phyloP scores from a whole-genome alignment of 1,140 invertebrate genomes.

The Drosophila nigrodunni region DNA sequence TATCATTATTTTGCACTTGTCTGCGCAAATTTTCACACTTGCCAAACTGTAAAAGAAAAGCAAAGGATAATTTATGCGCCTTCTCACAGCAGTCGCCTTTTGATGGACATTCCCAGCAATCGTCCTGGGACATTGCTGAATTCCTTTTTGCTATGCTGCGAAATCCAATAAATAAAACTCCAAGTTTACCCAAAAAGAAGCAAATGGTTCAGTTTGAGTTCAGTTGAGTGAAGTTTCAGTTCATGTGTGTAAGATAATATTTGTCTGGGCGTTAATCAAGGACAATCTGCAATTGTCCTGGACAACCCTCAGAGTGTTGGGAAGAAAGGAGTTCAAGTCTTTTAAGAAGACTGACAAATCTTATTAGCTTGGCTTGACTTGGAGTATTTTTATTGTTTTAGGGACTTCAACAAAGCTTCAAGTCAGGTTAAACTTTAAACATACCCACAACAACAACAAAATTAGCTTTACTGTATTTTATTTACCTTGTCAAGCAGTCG shows the following conservation, averaged over 20 bases:
- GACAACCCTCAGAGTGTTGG: constrained; percentile 1
- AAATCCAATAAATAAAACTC: constrained; percentile 74
- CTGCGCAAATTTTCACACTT: constrained; percentile 77
- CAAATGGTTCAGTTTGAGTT: constrained; percentile 2
- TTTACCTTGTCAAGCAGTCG: background rate
- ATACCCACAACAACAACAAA: background rate
- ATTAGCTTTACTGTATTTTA: constrained; percentile 7
- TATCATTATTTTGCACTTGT: constrained; percentile 83
- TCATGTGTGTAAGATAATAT: constrained; percentile 71
- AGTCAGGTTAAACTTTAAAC: too few relatives aligned
- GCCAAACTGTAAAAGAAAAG: constrained; percentile 32
- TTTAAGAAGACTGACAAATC: background rate
- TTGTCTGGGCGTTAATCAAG: constrained; percentile 56
- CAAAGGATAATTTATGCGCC: constrained; percentile 78
- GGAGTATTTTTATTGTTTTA: background rate
- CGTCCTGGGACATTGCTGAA: constrained; percentile 45
- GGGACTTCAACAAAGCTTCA: background rate
- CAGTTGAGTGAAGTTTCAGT: constrained; percentile 7
- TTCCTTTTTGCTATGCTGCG: constrained; percentile 49
- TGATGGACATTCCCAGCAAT: constrained; percentile 67
- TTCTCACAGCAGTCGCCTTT: constrained; percentile 42
- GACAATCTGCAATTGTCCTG: background rate
- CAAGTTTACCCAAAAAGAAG: constrained; percentile 1
- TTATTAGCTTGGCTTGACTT: background rate
- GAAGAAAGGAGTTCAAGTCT: background rate